Base-by-base conservation (phyloP, 2,797 vertebrate genomes). In the Paedocypris micromegethes region DNA sequence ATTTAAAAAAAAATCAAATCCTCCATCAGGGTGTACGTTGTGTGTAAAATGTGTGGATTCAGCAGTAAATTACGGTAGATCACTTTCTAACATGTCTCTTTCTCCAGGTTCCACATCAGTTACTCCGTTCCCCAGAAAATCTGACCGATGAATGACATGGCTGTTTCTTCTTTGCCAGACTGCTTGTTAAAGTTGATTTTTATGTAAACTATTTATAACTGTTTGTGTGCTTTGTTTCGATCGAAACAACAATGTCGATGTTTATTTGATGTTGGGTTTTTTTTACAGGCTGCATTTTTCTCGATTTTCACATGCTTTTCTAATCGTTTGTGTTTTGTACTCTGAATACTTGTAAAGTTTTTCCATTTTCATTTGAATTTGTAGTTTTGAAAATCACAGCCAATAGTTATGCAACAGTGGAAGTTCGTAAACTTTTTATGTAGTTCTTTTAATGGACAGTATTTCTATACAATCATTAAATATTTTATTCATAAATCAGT, bases 401-500 rank as follows among this genome's bases (percentile, higher is more conserved):
- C 23, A 23, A 23, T 23, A 23, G 23, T 23, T 23, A 23, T 23
- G 23, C 23, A 23, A 23, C 23, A 23, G 23, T 75, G 75, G 52
- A 61, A 79, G 9, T 64, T 80, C 75, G 53, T 73, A 69, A 69
- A 50, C 42, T 55, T 68, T 78, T 66, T 57, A 66, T 71, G 56
- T 63, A 48, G 75, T 72, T 77, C 59, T 81, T 77, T 80, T 64
- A 67, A 75, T 72, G 41, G 59, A 73, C 42, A 9, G 4, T 73
- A 64, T 85, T 88, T 86, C 66, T 83, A 78, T 78, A 79, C 81
- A 82, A 48, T 72, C 62, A 87, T 88, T 89, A 87, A 89, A 89
- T 83, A 85, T 81, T 85, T 85, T 79, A 81, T 82, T 59, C 61
- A 47, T 53, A 64, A 58, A 9, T 23, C 1, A n/a, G 6, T 63